Conservation (phyloP, 2,888 invertebrate species). For the Lasioglossum zephyrum region DNA sequence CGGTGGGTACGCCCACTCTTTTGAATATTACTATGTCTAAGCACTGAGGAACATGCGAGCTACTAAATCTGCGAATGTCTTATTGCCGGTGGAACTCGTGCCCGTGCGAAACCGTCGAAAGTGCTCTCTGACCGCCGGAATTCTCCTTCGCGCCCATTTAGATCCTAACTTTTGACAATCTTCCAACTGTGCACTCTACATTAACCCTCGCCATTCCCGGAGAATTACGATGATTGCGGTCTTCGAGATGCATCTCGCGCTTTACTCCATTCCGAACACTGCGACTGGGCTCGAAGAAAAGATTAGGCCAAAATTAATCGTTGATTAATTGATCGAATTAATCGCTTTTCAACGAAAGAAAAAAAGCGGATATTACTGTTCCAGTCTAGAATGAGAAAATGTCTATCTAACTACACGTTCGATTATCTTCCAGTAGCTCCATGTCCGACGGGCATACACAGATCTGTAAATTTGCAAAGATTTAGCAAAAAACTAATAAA, state of each 20-base stretch:
- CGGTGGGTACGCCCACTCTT: slow-evolving; percentile 80
- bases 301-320: not conserved
- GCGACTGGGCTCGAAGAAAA: not conserved
- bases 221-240: slow-evolving; percentile 12
- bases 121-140: slow-evolving; percentile 4
- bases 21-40: slow-evolving; percentile 84
- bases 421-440: slow-evolving; percentile 85
- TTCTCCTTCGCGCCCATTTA: slow-evolving; percentile 19
- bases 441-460: slow-evolving; percentile 90
- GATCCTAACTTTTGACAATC: slow-evolving; percentile 27
- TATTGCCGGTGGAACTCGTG: slow-evolving; percentile 47
- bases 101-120: not conserved
- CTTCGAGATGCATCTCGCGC: slow-evolving; percentile 1
- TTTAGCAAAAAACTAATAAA: not conserved
- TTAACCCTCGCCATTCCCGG: not conserved
- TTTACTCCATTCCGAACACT: not conserved
- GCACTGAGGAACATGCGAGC: slow-evolving; percentile 81
- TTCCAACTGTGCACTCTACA: slow-evolving; percentile 22
- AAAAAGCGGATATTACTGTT: no score
- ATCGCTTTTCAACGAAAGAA: no score
- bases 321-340: not conserved
- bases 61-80: slow-evolving; percentile 59
- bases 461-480: slow-evolving; percentile 63
- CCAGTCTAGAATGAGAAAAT: no score
- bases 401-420: slow-evolving; percentile 85